Conservation (phyloP, 1,140 invertebrate species). For the Diorhabda sublineata region DNA sequence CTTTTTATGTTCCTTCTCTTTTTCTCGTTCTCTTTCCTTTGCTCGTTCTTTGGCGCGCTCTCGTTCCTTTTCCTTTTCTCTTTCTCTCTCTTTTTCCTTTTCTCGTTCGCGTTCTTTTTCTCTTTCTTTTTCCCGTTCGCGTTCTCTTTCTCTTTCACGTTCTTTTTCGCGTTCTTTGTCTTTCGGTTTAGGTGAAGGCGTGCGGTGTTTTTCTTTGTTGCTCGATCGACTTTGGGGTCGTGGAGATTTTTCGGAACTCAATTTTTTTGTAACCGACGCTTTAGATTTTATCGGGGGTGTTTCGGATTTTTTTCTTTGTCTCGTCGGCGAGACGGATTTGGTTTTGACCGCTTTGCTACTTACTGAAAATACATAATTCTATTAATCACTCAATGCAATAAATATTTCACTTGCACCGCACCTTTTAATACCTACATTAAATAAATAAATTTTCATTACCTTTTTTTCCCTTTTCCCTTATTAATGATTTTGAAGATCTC, state of each 20-base stretch:
- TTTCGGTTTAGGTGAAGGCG: conserved; percentile 44
- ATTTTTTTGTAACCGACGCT: conserved; percentile 41
- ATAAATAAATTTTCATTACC: conserved; percentile 11
- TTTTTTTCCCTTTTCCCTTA: conserved; percentile 35
- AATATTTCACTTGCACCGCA: no score
- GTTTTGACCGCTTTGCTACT: conserved; percentile 12
- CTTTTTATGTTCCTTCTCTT: conserved; percentile 42
- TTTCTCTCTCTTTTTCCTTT: conserved; percentile 42
- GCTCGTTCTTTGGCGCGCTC: conserved; percentile 42
- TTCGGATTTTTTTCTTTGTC: conserved; percentile 44
- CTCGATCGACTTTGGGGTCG: conserved; percentile 35
- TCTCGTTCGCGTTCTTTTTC: conserved; percentile 39
- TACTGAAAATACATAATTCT: background rate
- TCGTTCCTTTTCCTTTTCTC: conserved; percentile 37
- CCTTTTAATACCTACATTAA: no score
- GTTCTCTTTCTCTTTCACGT: conserved; percentile 39
- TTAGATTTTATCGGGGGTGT: conserved; percentile 46
- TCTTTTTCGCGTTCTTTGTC: conserved; percentile 45
- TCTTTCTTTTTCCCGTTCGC: conserved; percentile 37
- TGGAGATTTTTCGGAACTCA: conserved; percentile 43
- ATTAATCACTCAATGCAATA: no score
- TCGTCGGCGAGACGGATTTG: conserved; percentile 41
- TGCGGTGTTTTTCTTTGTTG: conserved; percentile 41
- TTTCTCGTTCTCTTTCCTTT: conserved; percentile 40
- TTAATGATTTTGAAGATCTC: conserved; percentile 39